phyloP scores from a whole-genome alignment of 2,797 vertebrate genomes.

The Antrozous pallidus region DNA sequence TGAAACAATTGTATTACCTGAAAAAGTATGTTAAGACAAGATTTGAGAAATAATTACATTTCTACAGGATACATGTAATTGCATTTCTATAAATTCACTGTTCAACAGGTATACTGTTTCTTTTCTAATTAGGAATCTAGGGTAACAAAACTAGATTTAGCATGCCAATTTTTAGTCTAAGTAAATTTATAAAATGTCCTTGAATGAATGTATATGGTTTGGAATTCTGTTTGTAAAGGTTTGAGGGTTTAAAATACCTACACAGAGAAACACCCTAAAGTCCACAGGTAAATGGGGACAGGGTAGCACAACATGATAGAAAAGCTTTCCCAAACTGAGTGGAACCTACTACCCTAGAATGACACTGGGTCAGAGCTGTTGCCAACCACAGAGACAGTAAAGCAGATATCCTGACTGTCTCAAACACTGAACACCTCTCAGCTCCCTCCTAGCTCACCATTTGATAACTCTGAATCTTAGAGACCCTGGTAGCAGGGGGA shows the following conservation, averaged over 20 bases:
- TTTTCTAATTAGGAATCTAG: constrained; percentile 16
- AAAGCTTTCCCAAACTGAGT: background rate
- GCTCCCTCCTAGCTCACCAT: background rate
- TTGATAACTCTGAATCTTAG: background rate
- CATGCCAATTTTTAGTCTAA: background rate
- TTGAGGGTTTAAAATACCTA: background rate
- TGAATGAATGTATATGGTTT: constrained; percentile 1
- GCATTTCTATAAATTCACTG: background rate
- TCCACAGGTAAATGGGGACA: background rate
- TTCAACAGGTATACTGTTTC: background rate
- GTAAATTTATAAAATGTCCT: background rate
- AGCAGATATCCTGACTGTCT: background rate
- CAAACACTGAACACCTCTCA: background rate
- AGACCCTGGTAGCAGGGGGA: background rate
- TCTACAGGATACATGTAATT: background rate
- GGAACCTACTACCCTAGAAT: background rate
- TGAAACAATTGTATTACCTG: background rate
- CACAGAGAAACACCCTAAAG: background rate
- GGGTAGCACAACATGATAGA: background rate
- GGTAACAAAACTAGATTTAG: background rate
- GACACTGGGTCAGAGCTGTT: background rate
- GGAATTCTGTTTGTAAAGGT: background rate
- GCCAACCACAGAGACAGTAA: background rate
- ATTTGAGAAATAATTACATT: constrained; percentile 15
- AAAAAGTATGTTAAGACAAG: background rate